Conservation (phyloP, 2,888 invertebrate genomes). For the Drosophila flavopinicola region DNA sequence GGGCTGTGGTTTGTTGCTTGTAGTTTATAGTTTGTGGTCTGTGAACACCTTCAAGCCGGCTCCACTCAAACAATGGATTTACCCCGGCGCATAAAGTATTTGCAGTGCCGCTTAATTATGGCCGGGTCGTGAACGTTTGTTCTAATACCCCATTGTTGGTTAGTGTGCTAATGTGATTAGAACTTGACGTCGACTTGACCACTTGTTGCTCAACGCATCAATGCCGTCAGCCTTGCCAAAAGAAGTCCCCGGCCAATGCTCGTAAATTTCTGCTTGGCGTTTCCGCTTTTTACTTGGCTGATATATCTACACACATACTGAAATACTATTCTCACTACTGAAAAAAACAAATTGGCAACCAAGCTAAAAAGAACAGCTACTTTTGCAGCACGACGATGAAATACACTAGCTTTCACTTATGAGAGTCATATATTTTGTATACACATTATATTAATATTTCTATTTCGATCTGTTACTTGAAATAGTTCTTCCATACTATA, state of each 20-base stretch:
- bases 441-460: no score
- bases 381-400: constrained; percentile 1
- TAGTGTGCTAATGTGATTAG: constrained; percentile 76
- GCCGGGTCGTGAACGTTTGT: constrained; percentile 47
- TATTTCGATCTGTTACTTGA: no score
- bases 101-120: constrained; percentile 56
- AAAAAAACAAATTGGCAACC: constrained; percentile 4
- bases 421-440: no score
- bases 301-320: constrained; percentile 7
- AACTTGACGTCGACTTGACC: constrained; percentile 51
- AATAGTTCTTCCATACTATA: no score
- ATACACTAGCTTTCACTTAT: constrained; percentile 10
- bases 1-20: constrained; percentile 33
- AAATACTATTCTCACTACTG: background rate
- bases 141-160: constrained; percentile 68
- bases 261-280: constrained; percentile 63
- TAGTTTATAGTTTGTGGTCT: constrained; percentile 46
- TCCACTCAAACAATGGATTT: constrained; percentile 59
- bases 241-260: constrained; percentile 42
- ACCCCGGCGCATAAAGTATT: constrained; percentile 34
- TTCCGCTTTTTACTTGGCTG: constrained; percentile 57
- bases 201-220: constrained; percentile 69
- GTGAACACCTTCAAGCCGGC: constrained; percentile 52
- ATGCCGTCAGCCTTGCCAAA: constrained; percentile 49
- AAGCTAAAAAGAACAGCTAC: background rate